Evolutionary conservation across 2,113 vertebrate species (phyloP), one percentile per base, ranked within the genome.

Genomic region (Oenanthe melanoleuca): DNA sequence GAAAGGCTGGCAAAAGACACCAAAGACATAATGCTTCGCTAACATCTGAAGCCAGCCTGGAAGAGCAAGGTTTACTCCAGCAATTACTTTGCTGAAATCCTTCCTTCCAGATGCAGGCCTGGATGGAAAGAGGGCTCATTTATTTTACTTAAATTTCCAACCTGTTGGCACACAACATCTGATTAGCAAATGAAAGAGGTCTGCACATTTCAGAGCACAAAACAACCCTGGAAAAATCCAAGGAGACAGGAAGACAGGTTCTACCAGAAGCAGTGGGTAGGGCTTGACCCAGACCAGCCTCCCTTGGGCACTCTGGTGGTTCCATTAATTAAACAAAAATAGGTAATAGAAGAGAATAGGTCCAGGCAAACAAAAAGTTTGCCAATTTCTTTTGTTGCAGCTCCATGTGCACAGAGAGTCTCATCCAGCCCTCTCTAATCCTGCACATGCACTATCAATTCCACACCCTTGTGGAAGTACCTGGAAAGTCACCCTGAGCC

Each of bases 121-220:
- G 93, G 49, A 67, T 84, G 83, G 83, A 94, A 94, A 89, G 66
- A 77, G 28, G 33, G 44, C 52, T 92, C 71, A n/a, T 77, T 20
- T 11, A 37, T 88, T 89, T 82, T 24, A 79, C 63, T 85, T 57
- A 29, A 7, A 38, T 42, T 73, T 80, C 94, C 67, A 82, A 91
- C 89, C 81, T 92, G 66, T 19, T 94, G 92, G 67, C 89, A 65
- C 0, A 0, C 59, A 75, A 37, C 0, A 1, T 42, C 91, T 37
- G 31, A 86, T 81, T 47, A 89, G 77, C 69, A 79, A 72, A 79
- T 50, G 34, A 61, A 71, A 75, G 53, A 91, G n/a, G 21, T 77
- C 71, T 92, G 75, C 47, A 38, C 6, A 1, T 64, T 56, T 79
- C 53, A 79, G 40, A 75, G 65, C 72, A 71, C 31, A 61, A 47